Conservation (phyloP, 2,113 vertebrate species). For the Aspidoscelis tigris region DNA sequence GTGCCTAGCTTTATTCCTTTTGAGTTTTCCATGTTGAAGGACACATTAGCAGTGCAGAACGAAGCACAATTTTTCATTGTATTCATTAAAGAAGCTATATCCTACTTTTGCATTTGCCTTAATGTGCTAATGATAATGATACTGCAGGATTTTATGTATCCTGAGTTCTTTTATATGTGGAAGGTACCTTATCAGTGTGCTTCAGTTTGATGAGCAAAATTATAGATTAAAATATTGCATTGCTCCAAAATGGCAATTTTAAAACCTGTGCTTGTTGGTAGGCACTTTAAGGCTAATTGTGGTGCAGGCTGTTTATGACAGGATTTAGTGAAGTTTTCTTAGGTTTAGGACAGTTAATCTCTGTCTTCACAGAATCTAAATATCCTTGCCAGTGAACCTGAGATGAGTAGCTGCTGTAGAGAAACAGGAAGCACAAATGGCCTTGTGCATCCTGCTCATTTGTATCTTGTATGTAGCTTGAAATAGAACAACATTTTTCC, state of each 20-base stretch:
- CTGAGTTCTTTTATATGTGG: not conserved
- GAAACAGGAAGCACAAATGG: slow-evolving; percentile 23
- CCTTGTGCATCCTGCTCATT: not conserved
- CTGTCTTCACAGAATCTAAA: slow-evolving; percentile 7
- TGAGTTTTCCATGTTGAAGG: no score
- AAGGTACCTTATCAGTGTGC: not conserved
- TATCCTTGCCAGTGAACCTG: not conserved
- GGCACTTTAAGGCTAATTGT: no score
- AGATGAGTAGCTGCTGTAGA: slow-evolving; percentile 24
- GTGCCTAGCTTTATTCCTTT: no score
- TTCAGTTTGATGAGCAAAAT: not conserved
- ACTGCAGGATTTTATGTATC: not conserved
- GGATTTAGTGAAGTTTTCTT: no score
- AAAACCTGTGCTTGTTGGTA: not conserved
- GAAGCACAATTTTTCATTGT: no score
- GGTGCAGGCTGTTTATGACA: no score
- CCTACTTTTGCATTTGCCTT: not conserved
- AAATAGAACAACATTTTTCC: slow-evolving; percentile 9
- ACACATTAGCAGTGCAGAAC: no score
- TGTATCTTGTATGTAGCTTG: slow-evolving; percentile 11
- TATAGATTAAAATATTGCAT: no score
- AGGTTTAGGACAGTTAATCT: not conserved
- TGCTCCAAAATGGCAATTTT: not conserved
- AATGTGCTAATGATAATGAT: not conserved
- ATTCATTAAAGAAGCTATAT: slow-evolving; percentile 8